Conservation (phyloP, 1,140 invertebrate genomes). For the Pseudobourletiella spinata region DNA sequence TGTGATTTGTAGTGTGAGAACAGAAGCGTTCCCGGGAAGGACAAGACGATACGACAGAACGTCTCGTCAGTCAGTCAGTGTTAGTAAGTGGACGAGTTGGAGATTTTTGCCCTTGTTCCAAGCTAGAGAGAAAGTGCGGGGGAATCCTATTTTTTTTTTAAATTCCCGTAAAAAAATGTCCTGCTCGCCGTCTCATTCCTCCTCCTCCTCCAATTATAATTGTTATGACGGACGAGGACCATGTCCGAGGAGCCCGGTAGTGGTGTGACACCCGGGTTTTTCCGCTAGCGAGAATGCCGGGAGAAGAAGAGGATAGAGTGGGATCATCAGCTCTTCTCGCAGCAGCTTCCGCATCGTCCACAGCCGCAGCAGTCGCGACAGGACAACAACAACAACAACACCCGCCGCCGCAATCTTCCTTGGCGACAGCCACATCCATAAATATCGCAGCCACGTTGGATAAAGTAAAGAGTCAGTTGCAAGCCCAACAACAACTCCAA, state of each 20-base stretch:
- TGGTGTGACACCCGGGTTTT: slow-evolving; percentile 30
- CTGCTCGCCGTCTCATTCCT: too few relatives aligned
- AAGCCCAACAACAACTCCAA: neutral
- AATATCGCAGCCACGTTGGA: neutral
- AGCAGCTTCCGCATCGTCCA: slow-evolving; percentile 17
- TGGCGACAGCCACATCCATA: neutral
- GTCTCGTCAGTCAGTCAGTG: too few relatives aligned
- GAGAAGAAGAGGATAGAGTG: slow-evolving; percentile 35
- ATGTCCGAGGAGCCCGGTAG: slow-evolving; percentile 30
- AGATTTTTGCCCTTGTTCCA: too few relatives aligned
- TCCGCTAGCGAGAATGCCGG: slow-evolving; percentile 35
- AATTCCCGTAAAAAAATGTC: too few relatives aligned
- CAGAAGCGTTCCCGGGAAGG: too few relatives aligned
- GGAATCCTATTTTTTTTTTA: too few relatives aligned
- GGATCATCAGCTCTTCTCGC: slow-evolving; percentile 35
- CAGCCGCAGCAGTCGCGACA: slow-evolving; percentile 6
- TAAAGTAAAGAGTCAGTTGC: neutral
- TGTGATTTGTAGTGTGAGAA: too few relatives aligned
- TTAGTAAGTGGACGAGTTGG: too few relatives aligned
- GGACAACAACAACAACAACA: neutral
- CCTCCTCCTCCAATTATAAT: too few relatives aligned
- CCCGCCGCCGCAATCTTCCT: neutral
- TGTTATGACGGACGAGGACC: slow-evolving; percentile 23
- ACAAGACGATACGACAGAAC: too few relatives aligned
- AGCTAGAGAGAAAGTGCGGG: too few relatives aligned